Conservation (phyloP, 1,140 invertebrate species). For the Choristoneura fumiferana region DNA sequence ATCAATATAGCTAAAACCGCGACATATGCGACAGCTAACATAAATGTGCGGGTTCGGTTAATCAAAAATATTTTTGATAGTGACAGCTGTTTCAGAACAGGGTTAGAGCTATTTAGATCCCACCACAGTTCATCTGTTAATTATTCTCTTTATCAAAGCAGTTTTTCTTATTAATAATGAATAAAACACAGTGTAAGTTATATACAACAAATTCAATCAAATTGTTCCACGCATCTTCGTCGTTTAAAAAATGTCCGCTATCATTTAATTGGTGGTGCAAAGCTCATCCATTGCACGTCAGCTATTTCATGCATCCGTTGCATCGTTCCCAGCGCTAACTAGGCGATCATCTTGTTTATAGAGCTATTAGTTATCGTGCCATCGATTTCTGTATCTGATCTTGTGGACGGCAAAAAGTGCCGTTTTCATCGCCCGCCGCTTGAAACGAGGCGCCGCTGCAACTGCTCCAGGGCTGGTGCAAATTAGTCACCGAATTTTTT, state of each 20-base stretch:
- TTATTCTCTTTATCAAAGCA: too few relatives aligned
- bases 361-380: slow-evolving; percentile 62
- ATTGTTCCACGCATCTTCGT: not conserved
- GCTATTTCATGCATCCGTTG: slow-evolving; percentile 15
- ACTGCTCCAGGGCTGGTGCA: not conserved
- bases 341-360: slow-evolving; percentile 68
- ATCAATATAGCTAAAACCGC: too few relatives aligned
- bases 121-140: too few relatives aligned
- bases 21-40: too few relatives aligned
- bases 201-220: too few relatives aligned
- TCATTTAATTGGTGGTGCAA: slow-evolving; percentile 11
- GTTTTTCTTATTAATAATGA: too few relatives aligned
- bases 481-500: too few relatives aligned
- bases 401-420: slow-evolving; percentile 47
- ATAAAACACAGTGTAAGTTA: too few relatives aligned
- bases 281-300: slow-evolving; percentile 6
- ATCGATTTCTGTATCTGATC: slow-evolving; percentile 57
- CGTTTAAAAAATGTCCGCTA: not conserved
- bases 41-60: too few relatives aligned
- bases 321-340: slow-evolving; percentile 42
- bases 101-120: too few relatives aligned
- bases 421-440: slow-evolving; percentile 47
- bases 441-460: not conserved
- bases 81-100: too few relatives aligned
- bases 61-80: too few relatives aligned